These are phyloP conservation scores for Sitophilus oryzae DNA, from an alignment of 1,140 invertebrate genomes.

Conservation along the genomic window DNA sequence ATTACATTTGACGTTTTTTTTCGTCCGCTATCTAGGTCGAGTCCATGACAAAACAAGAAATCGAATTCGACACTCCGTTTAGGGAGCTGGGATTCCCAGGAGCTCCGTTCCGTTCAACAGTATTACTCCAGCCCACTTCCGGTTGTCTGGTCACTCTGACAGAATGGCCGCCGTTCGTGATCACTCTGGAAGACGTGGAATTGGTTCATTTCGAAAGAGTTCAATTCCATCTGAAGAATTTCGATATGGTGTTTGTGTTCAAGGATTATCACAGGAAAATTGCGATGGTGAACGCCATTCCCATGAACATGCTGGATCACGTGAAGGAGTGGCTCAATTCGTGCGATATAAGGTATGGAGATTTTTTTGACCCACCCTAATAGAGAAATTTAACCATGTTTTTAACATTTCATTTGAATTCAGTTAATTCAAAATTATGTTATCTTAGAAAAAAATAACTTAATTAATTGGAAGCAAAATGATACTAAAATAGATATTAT, in stretches of 20 bases:
- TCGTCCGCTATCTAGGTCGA: slow-evolving; percentile 61
- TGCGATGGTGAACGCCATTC: slow-evolving; percentile 95
- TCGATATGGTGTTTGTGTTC: slow-evolving; percentile 99
- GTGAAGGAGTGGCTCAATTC: slow-evolving; percentile 97
- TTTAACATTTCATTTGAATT: no score
- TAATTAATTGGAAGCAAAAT: neutral
- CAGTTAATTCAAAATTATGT: neutral
- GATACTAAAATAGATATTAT: no score
- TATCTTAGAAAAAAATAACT: neutral
- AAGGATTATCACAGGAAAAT: slow-evolving; percentile 95
- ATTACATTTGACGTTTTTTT: neutral
- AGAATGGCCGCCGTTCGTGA: slow-evolving; percentile 99
- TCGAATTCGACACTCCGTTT: slow-evolving; percentile 99
- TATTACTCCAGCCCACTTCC: slow-evolving; percentile 93
- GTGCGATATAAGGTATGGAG: slow-evolving; percentile 42
- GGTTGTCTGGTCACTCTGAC: slow-evolving; percentile 95
- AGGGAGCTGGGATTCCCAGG: slow-evolving; percentile 96
- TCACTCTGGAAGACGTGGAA: slow-evolving; percentile 95
- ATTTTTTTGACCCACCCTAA: no score
- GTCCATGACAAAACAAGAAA: slow-evolving; percentile 89
- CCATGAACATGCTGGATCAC: slow-evolving; percentile 97
- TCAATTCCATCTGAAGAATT: slow-evolving; percentile 97
- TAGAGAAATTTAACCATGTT: no score
- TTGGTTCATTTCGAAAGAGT: slow-evolving; percentile 98
- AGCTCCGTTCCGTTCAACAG: slow-evolving; percentile 94